These are phyloP conservation scores for Lineus longissimus DNA, from an alignment of 1,140 invertebrate species.

Conservation along the genomic window DNA sequence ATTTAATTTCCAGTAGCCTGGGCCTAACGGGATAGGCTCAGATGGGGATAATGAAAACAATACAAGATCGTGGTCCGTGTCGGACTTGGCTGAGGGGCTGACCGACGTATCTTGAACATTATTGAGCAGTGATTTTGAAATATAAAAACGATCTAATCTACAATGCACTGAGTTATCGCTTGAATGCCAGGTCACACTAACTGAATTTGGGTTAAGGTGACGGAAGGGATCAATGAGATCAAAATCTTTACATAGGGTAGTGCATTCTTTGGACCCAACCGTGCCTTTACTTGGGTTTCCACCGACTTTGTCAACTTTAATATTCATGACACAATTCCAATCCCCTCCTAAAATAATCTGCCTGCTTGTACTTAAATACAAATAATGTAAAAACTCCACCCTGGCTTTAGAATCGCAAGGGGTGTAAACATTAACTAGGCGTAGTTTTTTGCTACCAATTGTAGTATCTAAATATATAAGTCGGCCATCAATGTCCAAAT, in stretches of 20 bases:
- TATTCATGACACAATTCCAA: slow-evolving; percentile 26
- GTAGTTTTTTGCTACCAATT: not conserved
- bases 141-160: slow-evolving; percentile 27
- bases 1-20: slow-evolving; percentile 26
- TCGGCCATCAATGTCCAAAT: slow-evolving; percentile 22
- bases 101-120: slow-evolving; percentile 7
- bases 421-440: slow-evolving; percentile 22
- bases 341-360: slow-evolving; percentile 21
- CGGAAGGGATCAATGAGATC: slow-evolving; percentile 22
- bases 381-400: slow-evolving; percentile 18
- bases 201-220: slow-evolving; percentile 15
- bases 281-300: slow-evolving; percentile 15
- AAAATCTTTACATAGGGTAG: slow-evolving; percentile 17
- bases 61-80: slow-evolving; percentile 25
- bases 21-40: slow-evolving; percentile 7
- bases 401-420: slow-evolving; percentile 15
- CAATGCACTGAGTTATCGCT: slow-evolving; percentile 9
- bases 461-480: slow-evolving; percentile 19
- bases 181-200: slow-evolving; percentile 15
- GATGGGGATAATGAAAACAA: not conserved
- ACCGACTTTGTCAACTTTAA: slow-evolving; percentile 21
- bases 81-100: slow-evolving; percentile 16
- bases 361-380: slow-evolving; percentile 15
- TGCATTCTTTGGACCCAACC: slow-evolving; percentile 12
- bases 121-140: slow-evolving; percentile 8